These are phyloP conservation scores for Lithosia quadra DNA, from an alignment of 2,888 invertebrate genomes.

Conservation along the genomic window DNA sequence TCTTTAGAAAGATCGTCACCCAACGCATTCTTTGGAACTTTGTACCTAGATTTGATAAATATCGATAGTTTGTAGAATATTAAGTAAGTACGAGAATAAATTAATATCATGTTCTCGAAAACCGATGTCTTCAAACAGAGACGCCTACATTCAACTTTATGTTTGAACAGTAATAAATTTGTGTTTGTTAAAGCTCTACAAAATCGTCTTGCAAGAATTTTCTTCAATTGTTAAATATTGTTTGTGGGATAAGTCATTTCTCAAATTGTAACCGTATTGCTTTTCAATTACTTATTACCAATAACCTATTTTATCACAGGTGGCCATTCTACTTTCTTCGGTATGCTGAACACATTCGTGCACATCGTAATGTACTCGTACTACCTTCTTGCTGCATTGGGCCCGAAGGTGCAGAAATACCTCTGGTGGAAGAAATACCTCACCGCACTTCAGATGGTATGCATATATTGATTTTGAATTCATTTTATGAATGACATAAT, in stretches of 20 bases:
- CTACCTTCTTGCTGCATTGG: slow-evolving; percentile 95
- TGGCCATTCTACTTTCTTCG: slow-evolving; percentile 97
- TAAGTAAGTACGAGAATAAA: slow-evolving; percentile 5
- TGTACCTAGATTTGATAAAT: not conserved
- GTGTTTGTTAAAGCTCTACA: slow-evolving; percentile 24
- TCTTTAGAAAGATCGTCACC: too few relatives aligned
- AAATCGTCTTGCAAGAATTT: slow-evolving; percentile 11
- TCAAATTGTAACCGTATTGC: too few relatives aligned
- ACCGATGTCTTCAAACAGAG: slow-evolving; percentile 15
- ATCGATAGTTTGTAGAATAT: slow-evolving; percentile 4
- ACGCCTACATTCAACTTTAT: slow-evolving; percentile 27
- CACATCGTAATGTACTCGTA: slow-evolving; percentile 98
- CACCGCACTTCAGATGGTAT: slow-evolving; percentile 95
- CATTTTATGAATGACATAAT: not conserved
- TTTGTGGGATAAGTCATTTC: too few relatives aligned
- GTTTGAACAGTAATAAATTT: slow-evolving; percentile 33
- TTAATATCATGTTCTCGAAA: slow-evolving; percentile 22
- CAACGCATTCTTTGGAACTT: too few relatives aligned
- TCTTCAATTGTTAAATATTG: not conserved
- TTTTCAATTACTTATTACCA: not conserved
- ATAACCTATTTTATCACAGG: slow-evolving; percentile 81
- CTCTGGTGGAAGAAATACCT: slow-evolving; percentile 99
- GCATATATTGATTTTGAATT: slow-evolving; percentile 10
- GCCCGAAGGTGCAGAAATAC: slow-evolving; percentile 94
- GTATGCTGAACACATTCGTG: slow-evolving; percentile 97